Conservation (phyloP, 2,888 invertebrate species). For the Leptopilina syphax region DNA sequence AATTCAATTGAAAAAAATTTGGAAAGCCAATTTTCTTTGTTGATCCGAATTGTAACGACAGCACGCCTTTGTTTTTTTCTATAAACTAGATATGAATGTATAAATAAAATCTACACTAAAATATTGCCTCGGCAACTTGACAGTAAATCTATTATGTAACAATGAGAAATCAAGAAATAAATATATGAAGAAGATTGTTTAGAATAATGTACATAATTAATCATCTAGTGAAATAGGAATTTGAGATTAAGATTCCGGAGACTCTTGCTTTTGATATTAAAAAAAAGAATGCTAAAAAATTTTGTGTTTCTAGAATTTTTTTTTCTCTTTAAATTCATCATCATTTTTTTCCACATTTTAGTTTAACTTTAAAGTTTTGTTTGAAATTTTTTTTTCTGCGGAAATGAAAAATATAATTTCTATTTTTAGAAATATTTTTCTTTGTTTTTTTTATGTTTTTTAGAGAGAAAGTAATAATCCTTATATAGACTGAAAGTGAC, state of each 20-base stretch:
- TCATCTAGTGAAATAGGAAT: neutral
- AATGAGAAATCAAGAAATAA: conserved; percentile 14
- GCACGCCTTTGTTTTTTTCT: conserved; percentile 58
- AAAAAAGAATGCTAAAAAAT: conserved; percentile 43
- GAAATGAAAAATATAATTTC: neutral
- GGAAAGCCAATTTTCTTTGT: neutral
- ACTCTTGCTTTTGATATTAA: neutral
- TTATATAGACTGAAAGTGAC: neutral
- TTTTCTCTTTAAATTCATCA: neutral
- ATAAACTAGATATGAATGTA: conserved; percentile 54
- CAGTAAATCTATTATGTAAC: conserved; percentile 27
- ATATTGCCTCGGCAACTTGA: conserved; percentile 41
- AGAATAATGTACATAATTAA: conserved; percentile 5
- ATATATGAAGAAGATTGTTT: neutral
- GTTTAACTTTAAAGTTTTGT: too few species aligned
- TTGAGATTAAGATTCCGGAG: neutral
- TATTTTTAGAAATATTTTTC: neutral
- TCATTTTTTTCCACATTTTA: neutral
- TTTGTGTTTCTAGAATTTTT: neutral
- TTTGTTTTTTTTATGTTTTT: neutral
- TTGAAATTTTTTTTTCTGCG: too few species aligned
- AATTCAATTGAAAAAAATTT: too few species aligned
- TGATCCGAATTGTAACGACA: conserved; percentile 55
- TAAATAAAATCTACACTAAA: conserved; percentile 53
- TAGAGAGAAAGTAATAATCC: too few species aligned